Base-by-base conservation (phyloP, 2,888 invertebrate genomes). In the Agrotis clavis region DNA sequence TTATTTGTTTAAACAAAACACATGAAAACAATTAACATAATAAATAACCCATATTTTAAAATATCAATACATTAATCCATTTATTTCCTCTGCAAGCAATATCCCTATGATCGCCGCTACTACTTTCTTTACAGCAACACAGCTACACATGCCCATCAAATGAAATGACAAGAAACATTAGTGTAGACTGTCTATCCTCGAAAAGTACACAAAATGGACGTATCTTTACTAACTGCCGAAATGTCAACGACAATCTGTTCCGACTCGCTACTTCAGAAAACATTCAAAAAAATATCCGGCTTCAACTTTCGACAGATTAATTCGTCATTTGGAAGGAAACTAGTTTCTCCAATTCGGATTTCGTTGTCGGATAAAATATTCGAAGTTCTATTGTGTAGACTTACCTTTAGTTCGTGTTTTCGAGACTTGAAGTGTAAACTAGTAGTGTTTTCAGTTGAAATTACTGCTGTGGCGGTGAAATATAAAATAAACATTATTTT, bases 241-340 rank as follows among this genome's bases (percentile, higher is more conserved):
- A 94, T 88, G 95, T 94, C 96, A 92, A 92, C 90, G 90, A 86
- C 91, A 92, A 95, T 95, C 92, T 85, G 91, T 82, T 84, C 72
- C 94, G 93, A 88, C 86, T 92, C 91, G 95, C 91, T 95, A 95
- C 90, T 85, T 92, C 88, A 75, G 88, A 91, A 91, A 92, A 89
- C 88, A 87, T 89, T 89, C 87, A 93, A 93, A 93, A 93, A 87
- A 82, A 87, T 82, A 81, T 68, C 79, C 85, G 74, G 77, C 87
- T 87, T 85, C 86, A 92, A 94, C 94, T 95, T 94, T 95, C 92
- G 83, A 95, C 91, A 92, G 94, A 95, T 96, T 96, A 96, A 94
- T 95, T 95, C 93, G 95, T 95, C 96, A 95, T 95, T 96, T 95
- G 94, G 87, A 91, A 90, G 84, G 90, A 92, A 93, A 93, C 92